Conservation (phyloP, 1,140 invertebrate species). For the Holcopasites calliopsidis region DNA sequence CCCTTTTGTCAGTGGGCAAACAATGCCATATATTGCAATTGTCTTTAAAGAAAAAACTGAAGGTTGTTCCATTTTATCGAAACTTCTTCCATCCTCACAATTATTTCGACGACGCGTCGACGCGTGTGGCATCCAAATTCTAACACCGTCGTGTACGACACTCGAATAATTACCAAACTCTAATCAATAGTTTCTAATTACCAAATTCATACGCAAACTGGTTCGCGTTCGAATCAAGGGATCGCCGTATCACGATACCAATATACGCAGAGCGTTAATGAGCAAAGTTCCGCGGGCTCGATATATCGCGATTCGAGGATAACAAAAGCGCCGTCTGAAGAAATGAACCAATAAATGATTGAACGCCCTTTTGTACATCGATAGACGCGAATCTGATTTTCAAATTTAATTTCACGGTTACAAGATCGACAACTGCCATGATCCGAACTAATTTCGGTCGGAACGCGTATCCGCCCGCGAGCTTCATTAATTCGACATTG, state of each 20-base stretch:
- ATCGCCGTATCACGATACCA: neutral
- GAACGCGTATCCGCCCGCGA: neutral
- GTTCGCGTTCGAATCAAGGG: slow-evolving; percentile 18
- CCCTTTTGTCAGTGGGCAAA: neutral
- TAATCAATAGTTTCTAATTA: slow-evolving; percentile 34
- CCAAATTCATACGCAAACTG: neutral
- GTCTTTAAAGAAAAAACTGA: no score
- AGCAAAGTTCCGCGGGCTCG: neutral
- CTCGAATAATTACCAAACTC: slow-evolving; percentile 8
- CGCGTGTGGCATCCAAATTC: neutral
- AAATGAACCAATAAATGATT: no score
- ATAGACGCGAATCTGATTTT: no score
- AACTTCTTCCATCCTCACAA: no score
- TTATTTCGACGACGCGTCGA: neutral
- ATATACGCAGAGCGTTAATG: slow-evolving; percentile 13
- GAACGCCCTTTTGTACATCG: no score
- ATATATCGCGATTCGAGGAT: neutral
- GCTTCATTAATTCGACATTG: slow-evolving; percentile 13
- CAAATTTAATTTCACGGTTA: no score
- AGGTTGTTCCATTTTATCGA: neutral
- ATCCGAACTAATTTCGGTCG: neutral
- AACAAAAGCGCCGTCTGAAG: neutral
- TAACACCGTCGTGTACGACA: neutral
- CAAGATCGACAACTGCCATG: neutral
- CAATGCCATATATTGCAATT: neutral